Conservation (phyloP, 2,888 invertebrate genomes). For the Hipparchia sbordonii region DNA sequence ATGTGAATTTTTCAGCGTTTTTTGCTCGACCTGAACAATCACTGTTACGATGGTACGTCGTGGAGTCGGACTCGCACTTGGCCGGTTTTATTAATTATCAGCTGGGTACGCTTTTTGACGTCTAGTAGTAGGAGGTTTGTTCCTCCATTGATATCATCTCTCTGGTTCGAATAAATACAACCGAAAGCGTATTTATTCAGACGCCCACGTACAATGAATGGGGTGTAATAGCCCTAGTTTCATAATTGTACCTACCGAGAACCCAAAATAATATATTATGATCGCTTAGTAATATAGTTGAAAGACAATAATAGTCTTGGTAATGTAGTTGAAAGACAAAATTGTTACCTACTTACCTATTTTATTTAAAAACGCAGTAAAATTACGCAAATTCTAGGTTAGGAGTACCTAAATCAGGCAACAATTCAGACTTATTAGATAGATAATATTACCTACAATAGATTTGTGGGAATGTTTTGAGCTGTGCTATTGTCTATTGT, state of each 20-base stretch:
- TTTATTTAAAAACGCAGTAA: not conserved
- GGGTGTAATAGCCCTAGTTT: not conserved
- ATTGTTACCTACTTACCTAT: too few species aligned
- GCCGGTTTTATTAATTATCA: too few species aligned
- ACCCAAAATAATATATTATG: not conserved
- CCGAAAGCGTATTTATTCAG: slow-evolving; percentile 10
- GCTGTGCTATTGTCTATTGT: not conserved
- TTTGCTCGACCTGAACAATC: too few species aligned
- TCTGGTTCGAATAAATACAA: not conserved
- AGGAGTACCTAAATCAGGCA: not conserved
- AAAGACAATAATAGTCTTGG: not conserved
- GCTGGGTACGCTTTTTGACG: too few species aligned
- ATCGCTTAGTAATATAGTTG: not conserved
- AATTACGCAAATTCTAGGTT: not conserved
- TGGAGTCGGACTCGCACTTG: too few species aligned
- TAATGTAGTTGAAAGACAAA: not conserved
- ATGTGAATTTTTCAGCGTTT: too few species aligned
- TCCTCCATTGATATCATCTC: not conserved
- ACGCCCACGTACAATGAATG: slow-evolving; percentile 16
- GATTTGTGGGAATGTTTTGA: not conserved
- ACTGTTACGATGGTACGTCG: too few species aligned
- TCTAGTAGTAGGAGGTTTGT: not conserved
- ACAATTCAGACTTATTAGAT: too few species aligned
- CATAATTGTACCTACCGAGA: not conserved
- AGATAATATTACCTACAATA: too few species aligned